Evolutionary conservation across 1,140 invertebrate species (phyloP).

Genomic region (Dryas iulia): DNA sequence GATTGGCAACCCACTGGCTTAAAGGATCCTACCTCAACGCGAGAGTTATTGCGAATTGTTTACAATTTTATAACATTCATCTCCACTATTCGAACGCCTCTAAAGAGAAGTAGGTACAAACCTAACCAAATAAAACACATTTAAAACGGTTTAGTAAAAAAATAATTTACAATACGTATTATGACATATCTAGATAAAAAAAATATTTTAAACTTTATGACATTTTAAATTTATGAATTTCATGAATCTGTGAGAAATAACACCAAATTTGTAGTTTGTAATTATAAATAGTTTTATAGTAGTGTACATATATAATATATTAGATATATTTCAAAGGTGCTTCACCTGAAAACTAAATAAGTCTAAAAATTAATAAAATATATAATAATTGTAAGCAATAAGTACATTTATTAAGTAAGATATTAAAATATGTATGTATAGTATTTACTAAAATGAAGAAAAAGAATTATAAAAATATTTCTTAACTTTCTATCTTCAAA

Average conservation of each 20-base stretch:
- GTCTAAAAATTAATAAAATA: background rate
- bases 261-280: constrained; percentile 26
- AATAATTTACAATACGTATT: too few species aligned
- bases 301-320: background rate
- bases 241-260: constrained; percentile 26
- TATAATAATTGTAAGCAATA: background rate
- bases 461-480: background rate
- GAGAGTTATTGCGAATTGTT: too few species aligned
- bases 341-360: background rate
- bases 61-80: too few species aligned
- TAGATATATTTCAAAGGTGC: background rate
- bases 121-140: too few species aligned
- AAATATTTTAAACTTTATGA: too few species aligned
- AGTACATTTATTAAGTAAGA: background rate
- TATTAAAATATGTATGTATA: background rate
- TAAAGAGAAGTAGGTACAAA: too few species aligned
- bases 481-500: too few species aligned
- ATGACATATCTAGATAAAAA: too few species aligned
- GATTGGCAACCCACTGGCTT: too few species aligned
- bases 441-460: background rate
- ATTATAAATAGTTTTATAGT: background rate
- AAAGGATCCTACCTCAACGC: too few species aligned
- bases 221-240: background rate
- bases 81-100: too few species aligned
- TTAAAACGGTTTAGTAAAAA: too few species aligned